Evolutionary conservation across 2,113 vertebrate genomes (phyloP).

Genomic region (Donacobius atricapilla): DNA sequence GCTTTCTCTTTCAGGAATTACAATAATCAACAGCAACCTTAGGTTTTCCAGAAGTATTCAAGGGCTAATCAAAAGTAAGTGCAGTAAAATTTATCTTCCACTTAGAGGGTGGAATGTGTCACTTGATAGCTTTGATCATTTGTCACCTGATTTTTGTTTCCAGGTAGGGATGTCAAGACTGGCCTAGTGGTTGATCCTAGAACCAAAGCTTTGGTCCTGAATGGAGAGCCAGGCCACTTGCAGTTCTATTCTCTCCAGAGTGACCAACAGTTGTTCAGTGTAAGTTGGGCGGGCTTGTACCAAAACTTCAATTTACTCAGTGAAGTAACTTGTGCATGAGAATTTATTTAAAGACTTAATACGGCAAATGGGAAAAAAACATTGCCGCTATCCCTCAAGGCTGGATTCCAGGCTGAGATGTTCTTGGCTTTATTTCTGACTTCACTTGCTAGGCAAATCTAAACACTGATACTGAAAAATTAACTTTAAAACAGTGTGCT

Average conservation of each 20-base stretch:
- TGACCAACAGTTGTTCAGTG: slow-evolving; percentile 92
- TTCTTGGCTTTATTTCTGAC: neutral
- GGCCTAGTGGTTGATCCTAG: slow-evolving; percentile 88
- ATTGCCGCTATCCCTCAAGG: neutral
- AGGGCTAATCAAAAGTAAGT: slow-evolving; percentile 90
- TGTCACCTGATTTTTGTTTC: neutral
- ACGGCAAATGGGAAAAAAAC: neutral
- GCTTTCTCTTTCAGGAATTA: slow-evolving; percentile 78
- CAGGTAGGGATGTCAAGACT: slow-evolving; percentile 79
- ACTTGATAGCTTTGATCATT: neutral
- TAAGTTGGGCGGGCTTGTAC: slow-evolving; percentile 68
- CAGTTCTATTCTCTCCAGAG: slow-evolving; percentile 93
- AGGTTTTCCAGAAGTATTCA: slow-evolving; percentile 86
- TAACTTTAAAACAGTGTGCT: neutral
- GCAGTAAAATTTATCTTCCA: neutral
- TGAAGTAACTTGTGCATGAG: neutral
- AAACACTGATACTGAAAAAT: neutral
- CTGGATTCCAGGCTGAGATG: neutral
- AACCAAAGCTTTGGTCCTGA: slow-evolving; percentile 90
- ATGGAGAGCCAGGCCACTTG: slow-evolving; percentile 94
- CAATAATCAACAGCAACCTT: slow-evolving; percentile 84
- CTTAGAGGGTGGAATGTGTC: neutral
- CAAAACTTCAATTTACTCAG: neutral
- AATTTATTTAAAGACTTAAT: neutral
- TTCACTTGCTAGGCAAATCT: neutral